Evolutionary conservation across 2,797 vertebrate genomes (phyloP), one percentile per base, ranked within the genome.

Genomic region (Ptychadena robeensis): DNA sequence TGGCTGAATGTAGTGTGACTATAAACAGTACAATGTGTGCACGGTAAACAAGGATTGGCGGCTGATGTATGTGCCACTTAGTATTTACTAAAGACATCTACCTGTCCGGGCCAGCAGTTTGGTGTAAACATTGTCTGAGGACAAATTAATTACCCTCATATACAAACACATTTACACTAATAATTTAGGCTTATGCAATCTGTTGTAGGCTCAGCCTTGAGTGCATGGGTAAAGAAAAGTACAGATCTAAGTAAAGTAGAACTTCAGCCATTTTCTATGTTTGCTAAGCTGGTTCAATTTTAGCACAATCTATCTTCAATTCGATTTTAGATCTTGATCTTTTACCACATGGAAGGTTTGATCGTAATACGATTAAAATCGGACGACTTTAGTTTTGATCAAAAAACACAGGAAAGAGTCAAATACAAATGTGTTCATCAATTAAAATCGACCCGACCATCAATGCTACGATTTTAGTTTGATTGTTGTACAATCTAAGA

Each of bases 31-130:
- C 15, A 15, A 65, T 83, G 75, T 79, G 25, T 72, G 35, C 63
- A 68, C 25, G 25, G 63, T 79, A 75, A 80, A 85, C 71, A 80
- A 22, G 18, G 5, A 61, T 63, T 68, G 69, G n/a, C 15, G n/a
- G 37, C 22, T 40, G 6, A 32, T 65, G 61, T 25, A 37, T 74
- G 57, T 64, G n/a, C 10, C 70, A 70, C 64, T 80, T 75, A 80
- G 77, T 85, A 28, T 85, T 69, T 69, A 80, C 11, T 69, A 61
- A 35, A 80, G 71, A 75, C 76, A 79, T 32, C 32, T 64, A 74
- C 71, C 77, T 75, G 77, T 80, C 37, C 70, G 65, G 31, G 59
- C 70, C 72, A 37, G 82, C 65, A 48, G 64, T 79, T 79, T 79
- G 34, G 27, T 73, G 61, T 73, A 83, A 73, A 79, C 48, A 73